Percentiles rank a stretch among this genome's conserved stretches.
These are phyloP conservation scores for Laticauda laticaudata DNA, from an alignment of 2,113 vertebrate species.

Conservation along the genomic window DNA sequence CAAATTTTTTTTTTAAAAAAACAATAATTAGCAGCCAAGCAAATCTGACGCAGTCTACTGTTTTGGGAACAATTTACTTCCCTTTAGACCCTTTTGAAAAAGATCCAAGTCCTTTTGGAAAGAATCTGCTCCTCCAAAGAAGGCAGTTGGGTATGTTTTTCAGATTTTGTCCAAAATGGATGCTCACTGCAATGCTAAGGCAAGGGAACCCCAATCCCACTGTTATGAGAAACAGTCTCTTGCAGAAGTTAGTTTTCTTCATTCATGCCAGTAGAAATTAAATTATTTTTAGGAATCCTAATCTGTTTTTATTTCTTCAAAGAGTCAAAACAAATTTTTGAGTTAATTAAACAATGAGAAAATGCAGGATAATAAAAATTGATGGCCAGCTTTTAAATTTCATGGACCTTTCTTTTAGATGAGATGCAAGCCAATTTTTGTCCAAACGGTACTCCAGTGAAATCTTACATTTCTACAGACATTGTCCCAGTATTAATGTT, in stretches of 20 bases:
- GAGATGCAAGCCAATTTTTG: background rate
- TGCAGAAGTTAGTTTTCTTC: background rate
- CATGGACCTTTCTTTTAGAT: background rate
- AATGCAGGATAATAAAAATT: background rate
- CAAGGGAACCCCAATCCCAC: slow-evolving; percentile 11
- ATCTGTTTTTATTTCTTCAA: background rate
- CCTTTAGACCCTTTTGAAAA: background rate
- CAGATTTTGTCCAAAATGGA: background rate
- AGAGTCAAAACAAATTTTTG: background rate
- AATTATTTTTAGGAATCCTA: background rate
- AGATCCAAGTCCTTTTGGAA: background rate
- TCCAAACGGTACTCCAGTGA: background rate
- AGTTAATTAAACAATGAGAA: background rate
- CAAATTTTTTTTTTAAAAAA: background rate
- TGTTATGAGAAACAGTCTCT: background rate
- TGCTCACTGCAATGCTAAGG: background rate
- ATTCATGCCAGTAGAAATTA: background rate
- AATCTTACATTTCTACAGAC: background rate
- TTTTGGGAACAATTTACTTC: background rate
- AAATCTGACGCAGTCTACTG: background rate
- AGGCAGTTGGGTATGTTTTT: background rate
- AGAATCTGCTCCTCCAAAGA: background rate
- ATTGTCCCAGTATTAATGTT: background rate
- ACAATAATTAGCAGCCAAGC: background rate
- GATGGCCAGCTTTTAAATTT: background rate